Evolutionary conservation across 2,113 vertebrate genomes (phyloP), one percentile per base, ranked within the genome.

Genomic region (Brachirus orientalis): DNA sequence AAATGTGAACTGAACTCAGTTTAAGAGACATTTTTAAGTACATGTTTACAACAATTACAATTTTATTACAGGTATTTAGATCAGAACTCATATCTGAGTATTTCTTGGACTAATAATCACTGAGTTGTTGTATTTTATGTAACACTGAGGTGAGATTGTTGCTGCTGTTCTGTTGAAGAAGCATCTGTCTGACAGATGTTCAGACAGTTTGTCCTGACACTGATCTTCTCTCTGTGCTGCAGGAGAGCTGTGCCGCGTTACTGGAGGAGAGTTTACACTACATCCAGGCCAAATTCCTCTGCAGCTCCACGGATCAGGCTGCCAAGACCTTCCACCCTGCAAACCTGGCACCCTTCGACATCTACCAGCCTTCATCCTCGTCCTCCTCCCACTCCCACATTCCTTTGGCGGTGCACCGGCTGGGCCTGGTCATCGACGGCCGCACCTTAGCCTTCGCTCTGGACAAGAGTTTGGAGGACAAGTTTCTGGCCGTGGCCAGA

Each of bases 361-460:
- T 83, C 35, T 91, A 54, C 18, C 84, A 53, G 73, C 85, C 45
- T 36, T 80, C 62, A 12, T 69, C 83, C 9, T 46, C 79, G 4
- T 75, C 82, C 11, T 75, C 82, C n/a, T 60, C 84, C 69, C 64
- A 89, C 36, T 84, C 90, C n/a, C 9, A 78, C 35, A 17, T 89
- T 35, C 14, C 88, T 0, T 61, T 89, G 65, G 59, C 79, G 45
- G 91, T 93, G 59, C 93, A 94, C 82, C 92, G 90, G 58, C 87
- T 94, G 40, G 96, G 98, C 78, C 87, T 99, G 50, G 97, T 99
- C 36, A 95, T 98, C 4, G 98, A 99, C 18, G 98, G 98, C 6
- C 94, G 92, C 40, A 99, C 97, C 2, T 61, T 99, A 88, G 95
- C 96, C 72, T 98, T 95, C 9, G 97, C 96, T 4, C 92, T 99